Conservation (phyloP, 2,888 invertebrate species). For the Halocaridina rubra region DNA sequence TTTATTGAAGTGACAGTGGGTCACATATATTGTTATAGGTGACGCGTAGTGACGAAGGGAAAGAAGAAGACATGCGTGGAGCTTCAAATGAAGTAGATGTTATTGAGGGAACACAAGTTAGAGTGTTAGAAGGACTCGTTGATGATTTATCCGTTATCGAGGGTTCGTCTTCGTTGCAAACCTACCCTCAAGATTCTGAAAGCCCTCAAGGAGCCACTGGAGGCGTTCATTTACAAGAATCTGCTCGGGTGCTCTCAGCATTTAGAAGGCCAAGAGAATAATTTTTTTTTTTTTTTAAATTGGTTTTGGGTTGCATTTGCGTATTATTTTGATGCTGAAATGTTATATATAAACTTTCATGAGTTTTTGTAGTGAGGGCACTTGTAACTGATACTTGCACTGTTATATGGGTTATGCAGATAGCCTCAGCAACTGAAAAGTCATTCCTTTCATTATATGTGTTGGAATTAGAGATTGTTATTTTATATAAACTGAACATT, state of each 20-base stretch:
- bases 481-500: too few species aligned
- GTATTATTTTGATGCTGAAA: too few species aligned
- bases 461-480: too few species aligned
- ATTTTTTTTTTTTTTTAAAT: too few species aligned
- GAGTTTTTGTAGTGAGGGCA: too few species aligned
- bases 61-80: conserved; percentile 60
- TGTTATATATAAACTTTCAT: too few species aligned
- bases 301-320: too few species aligned
- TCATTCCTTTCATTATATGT: too few species aligned
- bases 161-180: background rate
- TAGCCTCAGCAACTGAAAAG: too few species aligned
- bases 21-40: conserved; percentile 57
- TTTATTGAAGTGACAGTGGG: conserved; percentile 26
- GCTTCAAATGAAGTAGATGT: conserved; percentile 43
- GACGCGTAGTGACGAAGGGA: conserved; percentile 63
- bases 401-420: too few species aligned
- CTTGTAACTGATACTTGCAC: too few species aligned
- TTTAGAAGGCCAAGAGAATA: conserved; percentile 33
- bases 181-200: conserved; percentile 3
- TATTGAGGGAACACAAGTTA: conserved; percentile 54
- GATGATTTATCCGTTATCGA: conserved; percentile 51
- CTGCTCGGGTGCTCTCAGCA: conserved; percentile 32
- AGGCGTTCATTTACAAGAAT: conserved; percentile 21
- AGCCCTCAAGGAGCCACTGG: conserved; percentile 32
- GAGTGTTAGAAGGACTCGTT: conserved; percentile 55